Evolutionary conservation across 2,797 vertebrate species (phyloP), one percentile per base, ranked within the genome.

Genomic region (Neoniphon sammara): DNA sequence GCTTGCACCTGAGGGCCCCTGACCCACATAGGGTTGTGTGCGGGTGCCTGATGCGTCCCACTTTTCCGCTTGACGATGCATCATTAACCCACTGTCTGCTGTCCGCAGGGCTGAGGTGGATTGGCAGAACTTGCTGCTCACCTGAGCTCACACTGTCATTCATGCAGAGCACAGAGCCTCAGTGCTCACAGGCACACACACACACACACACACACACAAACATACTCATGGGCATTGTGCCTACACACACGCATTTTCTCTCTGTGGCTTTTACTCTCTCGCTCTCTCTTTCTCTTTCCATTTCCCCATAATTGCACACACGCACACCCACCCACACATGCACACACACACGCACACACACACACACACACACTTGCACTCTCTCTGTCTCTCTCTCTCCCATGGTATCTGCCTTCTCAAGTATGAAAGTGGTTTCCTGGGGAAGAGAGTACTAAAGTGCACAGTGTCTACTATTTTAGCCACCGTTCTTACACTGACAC

Each of bases 391-490:
- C 47, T 4, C 47, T 5, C 53, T 30, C 39, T 52, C 18, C 20
- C 5, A 46, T 57, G 7, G 53, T 72, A 58, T 73, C 64, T 77
- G 59, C 42, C 36, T 21, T 34, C 36, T 62, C 49, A 62, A 60
- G 60, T 79, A 80, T 82, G 69, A 88, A 74, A 90, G 84, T 78
- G 75, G 36, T 86, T 78, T 88, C 65, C 74, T 70, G 65, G 54
- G 78, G 66, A 81, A 53, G 9, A 34, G 21, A 46, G 34, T 17
- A 80, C 71, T 75, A 66, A 91, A 84, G 79, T 86, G 74, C 75
- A 79, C 71, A 57, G 50, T 69, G 80, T 72, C 86, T 84, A 75
- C 81, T 81, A 82, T 91, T 84, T 87, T 86, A 85, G 75, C 85
- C 72, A 62, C 77, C 53, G 56, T 76, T 57, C 70, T 85, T 64